Evolutionary conservation across 2,888 invertebrate species (phyloP), one percentile per base, ranked within the genome.

Genomic region (Bruchidius siliquastri): DNA sequence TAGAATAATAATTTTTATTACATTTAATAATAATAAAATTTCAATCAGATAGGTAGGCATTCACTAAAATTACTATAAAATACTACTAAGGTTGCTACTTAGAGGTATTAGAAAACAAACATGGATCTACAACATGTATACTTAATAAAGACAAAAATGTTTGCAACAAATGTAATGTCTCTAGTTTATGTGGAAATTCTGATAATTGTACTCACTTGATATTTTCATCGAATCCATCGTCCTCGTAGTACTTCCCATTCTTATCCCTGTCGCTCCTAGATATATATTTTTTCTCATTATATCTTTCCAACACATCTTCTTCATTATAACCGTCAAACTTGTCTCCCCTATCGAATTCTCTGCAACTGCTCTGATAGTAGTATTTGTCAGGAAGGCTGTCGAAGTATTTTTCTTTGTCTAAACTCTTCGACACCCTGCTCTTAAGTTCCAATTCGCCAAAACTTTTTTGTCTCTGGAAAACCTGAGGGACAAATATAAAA

Each of bases 191-290:
- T 26, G 26, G 8, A 26, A 26, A 2, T 8, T 26, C 8, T 26
- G 3, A 26, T 8, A 26, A 26, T 26, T 8, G 2, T 49, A 13
- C 49, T 20, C 67, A 70, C 22, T 67, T 32, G 21, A 72, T 67
- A 21, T 22, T 71, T 76, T 85, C 85, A 72, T 84, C 84, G 72
- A 85, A 84, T 21, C 84, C 85, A 74, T 84, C 84, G 72, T 84
- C 84, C n/a, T 83, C 84, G 69, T 81, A 83, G 73, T 83, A 84
- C 74, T 81, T 82, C 20, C 75, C 71, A 8, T 80, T 77, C 71
- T 81, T 82, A 3, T 80, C 79, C 71, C 78, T 82, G 18, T 81
- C 80, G 0, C 21, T 75, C 21, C 77, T 77, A 26, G 75, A 76
- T 4, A 20, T 49, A 68, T 73, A 67, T 22, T 78, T 79, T n/a